Evolutionary conservation across 1,140 invertebrate species (phyloP).

Genomic region (Ephestia elutella): DNA sequence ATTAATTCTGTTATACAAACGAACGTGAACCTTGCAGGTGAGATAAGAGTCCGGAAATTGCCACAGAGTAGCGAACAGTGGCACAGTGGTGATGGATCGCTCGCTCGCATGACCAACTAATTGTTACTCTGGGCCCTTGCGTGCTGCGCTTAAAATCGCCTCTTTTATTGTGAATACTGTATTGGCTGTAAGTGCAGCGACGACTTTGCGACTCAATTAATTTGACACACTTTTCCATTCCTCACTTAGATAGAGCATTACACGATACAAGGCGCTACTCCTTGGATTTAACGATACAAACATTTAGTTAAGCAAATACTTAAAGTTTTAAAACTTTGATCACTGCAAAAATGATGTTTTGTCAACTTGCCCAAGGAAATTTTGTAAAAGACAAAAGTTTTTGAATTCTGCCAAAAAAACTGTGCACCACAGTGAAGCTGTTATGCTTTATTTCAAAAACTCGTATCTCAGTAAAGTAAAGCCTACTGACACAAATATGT

Average conservation of each 20-base stretch:
- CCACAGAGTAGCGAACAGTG: conserved; percentile 54
- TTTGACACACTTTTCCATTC: not conserved
- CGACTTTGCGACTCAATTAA: not conserved
- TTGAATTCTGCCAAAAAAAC: no score
- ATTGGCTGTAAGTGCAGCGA: conserved; percentile 10
- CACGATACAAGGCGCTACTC: no score
- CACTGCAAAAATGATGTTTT: no score
- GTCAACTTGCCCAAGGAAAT: no score
- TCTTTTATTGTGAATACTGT: conserved; percentile 8
- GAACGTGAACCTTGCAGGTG: conserved; percentile 48
- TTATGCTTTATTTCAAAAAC: no score
- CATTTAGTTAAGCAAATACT: no score
- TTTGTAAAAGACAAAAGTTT: no score
- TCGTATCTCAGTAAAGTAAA: not conserved
- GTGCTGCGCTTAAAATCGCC: conserved; percentile 30
- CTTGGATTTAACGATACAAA: no score
- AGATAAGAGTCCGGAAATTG: conserved; percentile 71
- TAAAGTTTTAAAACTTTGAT: no score
- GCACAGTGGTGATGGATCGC: conserved; percentile 62
- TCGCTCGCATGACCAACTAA: conserved; percentile 64
- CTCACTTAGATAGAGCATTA: no score
- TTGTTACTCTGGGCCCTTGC: conserved; percentile 59
- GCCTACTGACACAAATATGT: conserved; percentile 1
- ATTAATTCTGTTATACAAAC: conserved; percentile 69
- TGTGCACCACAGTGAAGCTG: no score